phyloP scores from a whole-genome alignment of 2,888 invertebrate species.

The Drosophila paramelanica region DNA sequence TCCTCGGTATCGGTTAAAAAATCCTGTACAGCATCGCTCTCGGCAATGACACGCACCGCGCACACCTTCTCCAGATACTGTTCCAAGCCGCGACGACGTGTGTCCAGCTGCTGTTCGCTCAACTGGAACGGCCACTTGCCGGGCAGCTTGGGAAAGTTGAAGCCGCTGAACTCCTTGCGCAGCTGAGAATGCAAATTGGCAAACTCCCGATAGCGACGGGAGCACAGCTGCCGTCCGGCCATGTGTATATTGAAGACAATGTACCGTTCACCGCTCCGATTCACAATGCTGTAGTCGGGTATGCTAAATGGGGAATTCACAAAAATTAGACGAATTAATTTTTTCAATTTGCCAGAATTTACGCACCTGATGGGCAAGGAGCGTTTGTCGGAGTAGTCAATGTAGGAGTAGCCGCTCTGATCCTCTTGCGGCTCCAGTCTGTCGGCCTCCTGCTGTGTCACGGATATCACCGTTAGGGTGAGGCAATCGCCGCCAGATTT shows the following conservation, averaged over 20 bases:
- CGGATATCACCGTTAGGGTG: constrained; percentile 97
- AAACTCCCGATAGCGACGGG: constrained; percentile 97
- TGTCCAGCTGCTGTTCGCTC: constrained; percentile 98
- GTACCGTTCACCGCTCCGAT: constrained; percentile 94
- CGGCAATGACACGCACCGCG: constrained; percentile 98
- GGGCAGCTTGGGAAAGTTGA: constrained; percentile 98
- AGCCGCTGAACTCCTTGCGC: constrained; percentile 97
- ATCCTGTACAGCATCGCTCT: constrained; percentile 98
- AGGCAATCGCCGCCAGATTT: constrained; percentile 99
- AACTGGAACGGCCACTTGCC: constrained; percentile 99
- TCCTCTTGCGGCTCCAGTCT: constrained; percentile 94
- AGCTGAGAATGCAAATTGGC: constrained; percentile 94
- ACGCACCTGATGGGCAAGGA: constrained; percentile 89
- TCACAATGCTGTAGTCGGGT: constrained; percentile 97
- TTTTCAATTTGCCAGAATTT: no score
- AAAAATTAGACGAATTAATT: no score
- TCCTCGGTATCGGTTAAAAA: constrained; percentile 97
- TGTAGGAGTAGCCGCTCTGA: constrained; percentile 89
- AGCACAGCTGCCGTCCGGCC: constrained; percentile 99
- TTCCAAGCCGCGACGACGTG: constrained; percentile 97
- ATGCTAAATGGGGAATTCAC: constrained; percentile 86
- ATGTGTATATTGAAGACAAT: constrained; percentile 99
- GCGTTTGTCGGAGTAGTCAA: constrained; percentile 97
- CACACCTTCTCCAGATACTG: constrained; percentile 99
- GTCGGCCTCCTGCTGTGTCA: constrained; percentile 95